Base-by-base conservation (phyloP, 2,113 vertebrate genomes). In the Rana temporaria region DNA sequence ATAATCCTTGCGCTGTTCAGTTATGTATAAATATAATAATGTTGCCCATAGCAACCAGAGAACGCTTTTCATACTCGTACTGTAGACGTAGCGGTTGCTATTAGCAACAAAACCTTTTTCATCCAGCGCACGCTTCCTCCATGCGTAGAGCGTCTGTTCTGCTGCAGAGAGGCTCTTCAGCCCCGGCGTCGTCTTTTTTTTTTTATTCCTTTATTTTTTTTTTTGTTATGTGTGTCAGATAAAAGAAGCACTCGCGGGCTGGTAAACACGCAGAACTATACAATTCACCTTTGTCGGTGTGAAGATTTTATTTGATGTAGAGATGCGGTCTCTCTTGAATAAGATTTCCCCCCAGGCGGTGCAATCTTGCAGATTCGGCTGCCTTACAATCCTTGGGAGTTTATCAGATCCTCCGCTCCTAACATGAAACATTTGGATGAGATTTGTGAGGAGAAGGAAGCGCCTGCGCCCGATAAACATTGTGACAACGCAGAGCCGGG, bases 251-350 rank as follows among this genome's bases (percentile, higher is more conserved):
- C 34, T 62, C 38, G 38, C 59, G 30, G 68, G 22, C 69, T 42
- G 32, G 15, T 42, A 70, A 68, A 72, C 24, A 64, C 38, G 34
- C 59, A 55, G 32, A 56, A 57, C 42, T 26, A 16, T 42, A 48
- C 70, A 42, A 63, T 74, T 74, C 80, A 73, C 69, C 80, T 82
- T 82, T 67, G 48, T 57, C 34, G 59, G 79, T 73, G 64, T 74
- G 38, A 71, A 66, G 80, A 79, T 69, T 79, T 32, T 20, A 59
- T 79, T 69, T 79, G 65, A 66, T 66, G 62, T 73, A 34, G 59
- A 81, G 69, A 71, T 32, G 80, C 62, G 18, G 63, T 56, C 70
- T 38, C 72, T 82, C 26, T 38, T 4, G 68, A 65, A 73, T 38
- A 65, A 57, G 20, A 73, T 63, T 66, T 55, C 38, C 63, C 62